A percentile compares a stretch with the other conserved stretches of the same genome.
These are phyloP conservation scores for Delphinus delphis DNA, from an alignment of 2,113 vertebrate genomes.

Conservation along the genomic window DNA sequence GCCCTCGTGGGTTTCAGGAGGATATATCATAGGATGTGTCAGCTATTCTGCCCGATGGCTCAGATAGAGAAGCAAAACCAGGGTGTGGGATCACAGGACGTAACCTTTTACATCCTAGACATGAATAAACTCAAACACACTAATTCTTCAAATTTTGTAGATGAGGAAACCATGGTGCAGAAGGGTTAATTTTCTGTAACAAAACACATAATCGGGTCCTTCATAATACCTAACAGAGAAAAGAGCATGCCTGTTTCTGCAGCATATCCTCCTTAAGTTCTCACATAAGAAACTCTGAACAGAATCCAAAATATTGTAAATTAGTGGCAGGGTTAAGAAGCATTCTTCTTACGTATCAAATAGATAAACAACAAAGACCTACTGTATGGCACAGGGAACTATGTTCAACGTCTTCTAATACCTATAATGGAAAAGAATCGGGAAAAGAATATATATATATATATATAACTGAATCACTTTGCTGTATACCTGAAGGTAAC, in stretches of 20 bases:
- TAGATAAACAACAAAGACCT: no score
- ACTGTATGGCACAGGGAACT: no score
- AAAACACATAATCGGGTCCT: background rate
- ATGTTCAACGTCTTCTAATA: no score
- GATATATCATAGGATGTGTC: background rate
- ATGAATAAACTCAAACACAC: background rate
- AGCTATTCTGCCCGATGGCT: background rate
- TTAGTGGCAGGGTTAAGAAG: background rate
- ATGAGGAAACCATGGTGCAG: background rate
- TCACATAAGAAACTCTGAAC: background rate
- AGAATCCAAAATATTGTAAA: background rate
- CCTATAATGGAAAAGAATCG: no score
- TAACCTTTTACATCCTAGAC: background rate
- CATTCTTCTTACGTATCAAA: background rate
- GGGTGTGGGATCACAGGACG: background rate
- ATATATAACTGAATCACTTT: no score
- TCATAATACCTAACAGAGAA: background rate
- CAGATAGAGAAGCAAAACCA: background rate
- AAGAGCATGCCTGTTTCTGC: background rate
- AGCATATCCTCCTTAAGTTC: background rate
- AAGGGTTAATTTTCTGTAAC: background rate
- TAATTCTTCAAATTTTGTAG: background rate
- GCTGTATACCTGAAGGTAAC: no score
- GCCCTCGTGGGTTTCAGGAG: background rate
- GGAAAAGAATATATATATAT: no score